Evolutionary conservation across 2,113 vertebrate genomes (phyloP).

Genomic region (Mohoua ochrocephala): DNA sequence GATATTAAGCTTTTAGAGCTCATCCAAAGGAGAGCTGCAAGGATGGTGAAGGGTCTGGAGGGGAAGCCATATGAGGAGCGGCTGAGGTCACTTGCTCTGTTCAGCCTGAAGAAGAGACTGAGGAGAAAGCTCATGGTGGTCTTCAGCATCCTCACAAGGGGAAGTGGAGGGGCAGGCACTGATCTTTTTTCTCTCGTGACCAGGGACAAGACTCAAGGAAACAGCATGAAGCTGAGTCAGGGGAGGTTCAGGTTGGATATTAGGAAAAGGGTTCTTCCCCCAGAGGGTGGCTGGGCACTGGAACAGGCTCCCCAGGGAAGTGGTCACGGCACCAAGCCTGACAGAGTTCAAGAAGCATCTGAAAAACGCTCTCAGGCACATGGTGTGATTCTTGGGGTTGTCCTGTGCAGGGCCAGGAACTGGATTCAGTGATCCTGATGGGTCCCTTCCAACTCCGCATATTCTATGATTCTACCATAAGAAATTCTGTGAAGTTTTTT

Average conservation of each 20-base stretch:
- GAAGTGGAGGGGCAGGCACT: neutral
- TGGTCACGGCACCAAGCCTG: neutral
- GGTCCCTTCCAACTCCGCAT: neutral
- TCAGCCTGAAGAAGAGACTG: neutral
- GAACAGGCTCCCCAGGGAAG: neutral
- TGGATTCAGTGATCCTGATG: neutral
- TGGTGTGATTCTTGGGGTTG: neutral
- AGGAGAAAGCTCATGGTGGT: neutral
- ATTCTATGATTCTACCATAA: neutral
- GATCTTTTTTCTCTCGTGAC: neutral
- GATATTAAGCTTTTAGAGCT: neutral
- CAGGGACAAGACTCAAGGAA: neutral
- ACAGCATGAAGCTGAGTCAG: neutral
- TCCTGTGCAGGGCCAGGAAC: neutral
- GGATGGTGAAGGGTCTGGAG: neutral
- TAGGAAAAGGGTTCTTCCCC: neutral
- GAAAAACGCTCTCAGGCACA: neutral
- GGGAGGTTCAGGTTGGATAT: neutral
- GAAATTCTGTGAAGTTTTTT: neutral
- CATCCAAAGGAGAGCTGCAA: neutral
- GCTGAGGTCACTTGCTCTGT: neutral
- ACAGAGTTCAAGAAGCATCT: neutral
- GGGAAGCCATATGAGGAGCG: neutral
- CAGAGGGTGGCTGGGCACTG: neutral
- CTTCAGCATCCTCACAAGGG: neutral